Evolutionary conservation across 1,140 invertebrate species (phyloP).

Genomic region (Drosophila malerkotliana): DNA sequence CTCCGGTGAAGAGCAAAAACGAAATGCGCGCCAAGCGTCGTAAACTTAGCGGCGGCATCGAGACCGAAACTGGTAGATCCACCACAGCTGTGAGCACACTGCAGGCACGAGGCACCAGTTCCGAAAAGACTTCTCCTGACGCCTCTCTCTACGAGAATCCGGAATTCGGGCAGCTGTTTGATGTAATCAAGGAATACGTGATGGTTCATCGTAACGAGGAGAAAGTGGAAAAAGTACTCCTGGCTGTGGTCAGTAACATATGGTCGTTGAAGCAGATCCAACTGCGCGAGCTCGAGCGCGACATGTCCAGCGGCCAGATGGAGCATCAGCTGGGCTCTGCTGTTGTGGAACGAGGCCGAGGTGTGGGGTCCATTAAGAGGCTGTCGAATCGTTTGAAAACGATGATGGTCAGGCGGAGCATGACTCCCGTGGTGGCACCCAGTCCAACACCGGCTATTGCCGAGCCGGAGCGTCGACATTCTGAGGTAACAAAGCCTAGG

Average conservation of each 20-base stretch:
- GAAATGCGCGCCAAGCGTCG: conserved; percentile 57
- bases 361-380: conserved; percentile 52
- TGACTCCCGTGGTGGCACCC: conserved; percentile 46
- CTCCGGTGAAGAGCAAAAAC: conserved; percentile 59
- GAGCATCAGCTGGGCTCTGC: conserved; percentile 39
- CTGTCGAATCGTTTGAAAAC: conserved; percentile 67
- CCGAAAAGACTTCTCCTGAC: conserved; percentile 10
- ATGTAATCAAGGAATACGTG: conserved; percentile 63
- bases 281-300: conserved; percentile 54
- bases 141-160: conserved; percentile 41
- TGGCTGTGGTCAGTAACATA: conserved; percentile 57
- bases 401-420: conserved; percentile 44
- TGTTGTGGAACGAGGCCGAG: conserved; percentile 21
- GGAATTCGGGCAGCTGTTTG: conserved; percentile 54
- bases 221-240: conserved; percentile 56
- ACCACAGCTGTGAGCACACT: background rate
- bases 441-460: conserved; percentile 11
- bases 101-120: background rate
- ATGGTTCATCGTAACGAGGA: conserved; percentile 57
- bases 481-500: conserved; percentile 33
- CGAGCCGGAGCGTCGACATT: conserved; percentile 5
- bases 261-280: conserved; percentile 62
- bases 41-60: conserved; percentile 47
- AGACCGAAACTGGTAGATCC: conserved; percentile 37
- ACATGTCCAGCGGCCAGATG: conserved; percentile 22